Conservation (phyloP, 1,140 invertebrate species). For the Wiebesia pumilae region DNA sequence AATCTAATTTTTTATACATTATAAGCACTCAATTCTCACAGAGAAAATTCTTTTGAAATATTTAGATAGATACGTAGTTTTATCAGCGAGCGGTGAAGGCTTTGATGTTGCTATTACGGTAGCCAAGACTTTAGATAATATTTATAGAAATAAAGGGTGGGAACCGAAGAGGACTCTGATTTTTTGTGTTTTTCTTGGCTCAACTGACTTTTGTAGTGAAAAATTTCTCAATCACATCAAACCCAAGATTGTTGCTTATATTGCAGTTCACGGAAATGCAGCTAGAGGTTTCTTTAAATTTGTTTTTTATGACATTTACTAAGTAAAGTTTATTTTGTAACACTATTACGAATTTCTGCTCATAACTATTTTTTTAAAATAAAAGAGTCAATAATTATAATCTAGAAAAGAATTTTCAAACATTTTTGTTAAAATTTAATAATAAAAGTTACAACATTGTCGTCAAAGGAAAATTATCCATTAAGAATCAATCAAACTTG, state of each 20-base stretch:
- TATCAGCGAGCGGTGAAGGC: conserved; percentile 63
- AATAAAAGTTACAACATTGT: background rate
- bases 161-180: conserved; percentile 65
- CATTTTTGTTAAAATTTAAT: background rate
- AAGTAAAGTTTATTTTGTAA: background rate
- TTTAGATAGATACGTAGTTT: conserved; percentile 68
- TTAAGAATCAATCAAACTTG: background rate
- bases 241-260: conserved; percentile 65
- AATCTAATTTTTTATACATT: background rate
- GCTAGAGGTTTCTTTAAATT: conserved; percentile 60
- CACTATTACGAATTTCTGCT: background rate
- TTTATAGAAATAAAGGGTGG: conserved; percentile 65
- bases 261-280: conserved; percentile 61
- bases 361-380: background rate
- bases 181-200: conserved; percentile 66
- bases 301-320: background rate
- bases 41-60: conserved; percentile 41
- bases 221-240: conserved; percentile 59
- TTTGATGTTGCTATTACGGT: conserved; percentile 63
- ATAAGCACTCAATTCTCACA: background rate
- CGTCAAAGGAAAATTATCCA: background rate
- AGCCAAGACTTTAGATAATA: conserved; percentile 59
- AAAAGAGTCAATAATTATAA: background rate
- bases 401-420: background rate
- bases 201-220: conserved; percentile 61